Percentiles rank a stretch among this genome's conserved stretches.
phyloP scores from a whole-genome alignment of 2,888 invertebrate species.

The Hydroisotoma schaefferi region DNA sequence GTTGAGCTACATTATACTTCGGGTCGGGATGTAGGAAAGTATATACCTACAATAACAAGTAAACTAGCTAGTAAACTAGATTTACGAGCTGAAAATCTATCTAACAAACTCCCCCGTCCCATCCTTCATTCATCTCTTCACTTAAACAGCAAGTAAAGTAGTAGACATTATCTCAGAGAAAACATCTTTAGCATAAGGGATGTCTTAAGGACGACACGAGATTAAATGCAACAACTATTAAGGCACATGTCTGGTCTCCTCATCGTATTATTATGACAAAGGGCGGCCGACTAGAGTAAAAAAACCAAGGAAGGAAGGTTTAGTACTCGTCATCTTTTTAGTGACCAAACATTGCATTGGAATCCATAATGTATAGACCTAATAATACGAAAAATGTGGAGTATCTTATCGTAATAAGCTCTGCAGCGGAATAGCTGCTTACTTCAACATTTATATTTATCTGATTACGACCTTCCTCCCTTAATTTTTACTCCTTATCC shows the following conservation, averaged over 20 bases:
- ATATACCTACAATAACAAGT: too few species aligned
- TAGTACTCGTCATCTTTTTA: conserved; percentile 27
- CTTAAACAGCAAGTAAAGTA: background rate
- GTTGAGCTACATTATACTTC: background rate
- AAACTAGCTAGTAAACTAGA: too few species aligned
- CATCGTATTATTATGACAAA: too few species aligned
- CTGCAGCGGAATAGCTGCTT: background rate
- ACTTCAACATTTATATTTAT: conserved; percentile 2
- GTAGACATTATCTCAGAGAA: background rate
- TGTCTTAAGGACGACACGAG: background rate
- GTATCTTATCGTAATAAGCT: conserved; percentile 11
- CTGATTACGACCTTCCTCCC: conserved; percentile 1
- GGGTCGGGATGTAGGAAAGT: background rate
- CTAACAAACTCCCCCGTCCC: too few species aligned
- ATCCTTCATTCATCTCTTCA: background rate
- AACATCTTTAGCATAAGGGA: background rate
- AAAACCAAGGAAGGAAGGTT: conserved; percentile 37
- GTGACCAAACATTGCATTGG: conserved; percentile 35
- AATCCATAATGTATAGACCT: too few species aligned
- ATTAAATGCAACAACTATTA: background rate
- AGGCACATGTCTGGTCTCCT: too few species aligned
- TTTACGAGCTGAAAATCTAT: too few species aligned
- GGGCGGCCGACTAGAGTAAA: conserved; percentile 20
- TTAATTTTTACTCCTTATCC: background rate
- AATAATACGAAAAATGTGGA: too few species aligned